These are phyloP conservation scores for Aphidius ervi DNA, from an alignment of 1,140 invertebrate species.

Conservation along the genomic window DNA sequence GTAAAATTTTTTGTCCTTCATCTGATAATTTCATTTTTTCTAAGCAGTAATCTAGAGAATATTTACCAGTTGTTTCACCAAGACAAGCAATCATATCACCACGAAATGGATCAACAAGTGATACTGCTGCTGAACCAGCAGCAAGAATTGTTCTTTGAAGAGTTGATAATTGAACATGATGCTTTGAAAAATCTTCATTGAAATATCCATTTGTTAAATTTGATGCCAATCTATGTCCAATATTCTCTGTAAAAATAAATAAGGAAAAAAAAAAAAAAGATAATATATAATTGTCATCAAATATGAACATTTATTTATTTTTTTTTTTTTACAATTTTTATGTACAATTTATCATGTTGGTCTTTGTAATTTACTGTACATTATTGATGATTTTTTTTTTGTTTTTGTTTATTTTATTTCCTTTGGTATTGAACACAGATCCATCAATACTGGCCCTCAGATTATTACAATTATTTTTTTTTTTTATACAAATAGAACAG, in stretches of 20 bases:
- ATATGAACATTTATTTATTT: no score
- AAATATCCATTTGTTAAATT: conserved; percentile 39
- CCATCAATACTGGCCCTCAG: neutral
- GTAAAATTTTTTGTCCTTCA: conserved; percentile 71
- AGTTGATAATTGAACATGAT: conserved; percentile 67
- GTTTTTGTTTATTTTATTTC: no score
- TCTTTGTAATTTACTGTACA: no score
- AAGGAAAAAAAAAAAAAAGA: conserved; percentile 22
- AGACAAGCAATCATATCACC: conserved; percentile 93
- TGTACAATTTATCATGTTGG: no score
- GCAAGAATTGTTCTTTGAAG: conserved; percentile 75
- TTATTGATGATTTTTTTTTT: no score
- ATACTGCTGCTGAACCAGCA: conserved; percentile 73
- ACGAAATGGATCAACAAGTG: conserved; percentile 67
- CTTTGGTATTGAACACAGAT: no score
- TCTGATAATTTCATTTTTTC: conserved; percentile 61
- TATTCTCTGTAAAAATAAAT: conserved; percentile 30
- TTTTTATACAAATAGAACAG: no score
- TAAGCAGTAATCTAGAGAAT: conserved; percentile 65
- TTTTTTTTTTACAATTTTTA: no score
- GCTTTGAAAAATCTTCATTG: conserved; percentile 52
- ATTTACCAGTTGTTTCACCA: conserved; percentile 81
- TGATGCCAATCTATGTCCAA: conserved; percentile 22
- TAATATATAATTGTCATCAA: neutral
- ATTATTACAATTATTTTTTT: conserved; percentile 2